Evolutionary conservation across 2,888 invertebrate genomes (phyloP), one percentile per base, ranked within the genome.

Genomic region (Trichopria drosophilae): DNA sequence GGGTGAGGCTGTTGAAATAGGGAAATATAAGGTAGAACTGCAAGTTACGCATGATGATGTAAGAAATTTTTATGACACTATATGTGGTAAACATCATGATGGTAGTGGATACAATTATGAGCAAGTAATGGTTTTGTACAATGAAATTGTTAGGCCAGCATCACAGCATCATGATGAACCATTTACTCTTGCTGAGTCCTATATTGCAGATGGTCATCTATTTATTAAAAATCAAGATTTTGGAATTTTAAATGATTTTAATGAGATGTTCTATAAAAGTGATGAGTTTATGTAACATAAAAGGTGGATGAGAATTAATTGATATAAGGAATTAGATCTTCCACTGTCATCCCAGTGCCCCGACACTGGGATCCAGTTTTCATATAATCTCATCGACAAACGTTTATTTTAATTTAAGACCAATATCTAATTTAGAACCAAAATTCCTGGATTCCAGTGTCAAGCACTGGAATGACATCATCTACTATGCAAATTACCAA

Each of bases 361-460:
- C n/a, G n/a, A n/a, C n/a, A n/a, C n/a, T n/a, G n/a, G 47, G 28
- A 47, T 46, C 46, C 46, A 46, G 46, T 39, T 32, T 46, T 32
- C 29, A 46, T 46, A 37, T 37, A 46, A 37, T 40, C 46, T 39
- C 46, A 47, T 47, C 46, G 40, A 47, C n/a, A 47, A 37, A 47
- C 46, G 32, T 47, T 47, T 32, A 46, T n/a, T 47, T 47, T 26
- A 47, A 40, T 26, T 24, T 47, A 47, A 47, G 46, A 47, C 40
- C 46, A 47, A 40, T 40, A 39, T 24, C 46, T 47, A 39, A 39
- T 40, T 32, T 39, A 19, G 39, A 37, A 39, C 41, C 29, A 29
- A 29, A 41, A 41, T 31, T 41, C 41, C 31, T 31, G n/a, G n/a
- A n/a, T n/a, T n/a, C n/a, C n/a, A n/a, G n/a, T n/a, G n/a, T n/a